These are phyloP conservation scores for Allenopithecus nigroviridis DNA, from an alignment of 2,797 vertebrate genomes.

Conservation along the genomic window DNA sequence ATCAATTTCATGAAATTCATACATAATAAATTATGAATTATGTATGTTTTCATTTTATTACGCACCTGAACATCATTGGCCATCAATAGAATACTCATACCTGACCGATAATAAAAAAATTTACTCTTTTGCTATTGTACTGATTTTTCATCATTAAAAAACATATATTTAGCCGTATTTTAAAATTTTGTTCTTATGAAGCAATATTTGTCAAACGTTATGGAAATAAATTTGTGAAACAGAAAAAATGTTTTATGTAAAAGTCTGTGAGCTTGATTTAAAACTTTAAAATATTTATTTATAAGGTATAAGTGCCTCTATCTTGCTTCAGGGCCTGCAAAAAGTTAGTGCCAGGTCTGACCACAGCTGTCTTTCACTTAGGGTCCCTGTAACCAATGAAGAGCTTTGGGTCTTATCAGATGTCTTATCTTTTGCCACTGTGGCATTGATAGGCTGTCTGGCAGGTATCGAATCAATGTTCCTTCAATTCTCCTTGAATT, in stretches of 20 bases:
- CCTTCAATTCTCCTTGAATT: neutral
- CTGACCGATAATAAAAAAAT: neutral
- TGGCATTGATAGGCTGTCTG: neutral
- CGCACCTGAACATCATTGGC: neutral
- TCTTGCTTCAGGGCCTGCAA: neutral
- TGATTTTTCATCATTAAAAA: neutral
- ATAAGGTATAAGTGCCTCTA: neutral
- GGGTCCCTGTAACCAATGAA: rapidly evolving
- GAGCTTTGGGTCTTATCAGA: neutral
- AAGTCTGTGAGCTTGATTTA: neutral
- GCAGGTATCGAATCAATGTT: neutral
- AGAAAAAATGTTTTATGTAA: neutral
- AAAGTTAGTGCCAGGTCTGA: neutral
- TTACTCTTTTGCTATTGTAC: constrained; percentile 7
- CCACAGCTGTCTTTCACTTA: neutral
- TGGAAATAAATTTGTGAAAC: neutral
- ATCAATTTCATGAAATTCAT: neutral
- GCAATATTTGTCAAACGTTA: neutral
- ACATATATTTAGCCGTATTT: neutral
- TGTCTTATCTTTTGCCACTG: neutral
- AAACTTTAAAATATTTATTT: neutral
- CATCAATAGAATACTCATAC: neutral
- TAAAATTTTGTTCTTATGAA: neutral
- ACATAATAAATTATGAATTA: neutral
- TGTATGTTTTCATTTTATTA: neutral